phyloP scores from a whole-genome alignment of 2,113 vertebrate species.

The Leucosticte australis region DNA sequence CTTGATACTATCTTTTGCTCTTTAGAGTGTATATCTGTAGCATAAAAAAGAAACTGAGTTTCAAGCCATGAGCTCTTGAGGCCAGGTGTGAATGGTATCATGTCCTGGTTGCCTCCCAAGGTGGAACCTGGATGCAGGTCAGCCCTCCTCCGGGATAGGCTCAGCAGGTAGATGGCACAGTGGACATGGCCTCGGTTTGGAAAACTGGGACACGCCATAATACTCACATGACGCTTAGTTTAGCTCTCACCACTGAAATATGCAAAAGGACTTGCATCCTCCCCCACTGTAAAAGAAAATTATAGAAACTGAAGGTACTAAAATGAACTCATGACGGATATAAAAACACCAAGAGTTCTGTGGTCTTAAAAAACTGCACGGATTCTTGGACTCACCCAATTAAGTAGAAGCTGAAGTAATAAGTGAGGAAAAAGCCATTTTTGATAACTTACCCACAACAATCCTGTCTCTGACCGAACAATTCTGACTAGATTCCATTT shows the following conservation, averaged over 20 bases:
- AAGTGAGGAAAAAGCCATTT: not conserved
- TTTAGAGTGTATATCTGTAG: not conserved
- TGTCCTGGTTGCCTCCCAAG: not conserved
- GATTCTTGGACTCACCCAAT: not conserved
- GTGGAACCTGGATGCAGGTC: not conserved
- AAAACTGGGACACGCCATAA: not conserved
- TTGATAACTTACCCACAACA: not conserved
- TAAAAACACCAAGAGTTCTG: not conserved
- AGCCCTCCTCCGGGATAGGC: not conserved
- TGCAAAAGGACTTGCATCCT: not conserved
- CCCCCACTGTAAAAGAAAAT: not conserved
- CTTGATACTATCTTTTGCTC: not conserved
- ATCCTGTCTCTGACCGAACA: not conserved
- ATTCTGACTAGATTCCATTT: not conserved
- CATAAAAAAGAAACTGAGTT: not conserved
- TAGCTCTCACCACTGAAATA: not conserved
- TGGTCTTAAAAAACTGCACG: not conserved
- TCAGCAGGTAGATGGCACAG: not conserved
- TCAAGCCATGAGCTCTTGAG: not conserved
- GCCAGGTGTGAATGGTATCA: not conserved
- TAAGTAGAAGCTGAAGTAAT: not conserved
- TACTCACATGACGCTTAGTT: not conserved
- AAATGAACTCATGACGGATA: not conserved
- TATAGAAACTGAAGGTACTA: not conserved
- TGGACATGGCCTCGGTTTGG: not conserved